Conservation (phyloP, 2,113 vertebrate genomes). For the Himantopus leucocephalus region DNA sequence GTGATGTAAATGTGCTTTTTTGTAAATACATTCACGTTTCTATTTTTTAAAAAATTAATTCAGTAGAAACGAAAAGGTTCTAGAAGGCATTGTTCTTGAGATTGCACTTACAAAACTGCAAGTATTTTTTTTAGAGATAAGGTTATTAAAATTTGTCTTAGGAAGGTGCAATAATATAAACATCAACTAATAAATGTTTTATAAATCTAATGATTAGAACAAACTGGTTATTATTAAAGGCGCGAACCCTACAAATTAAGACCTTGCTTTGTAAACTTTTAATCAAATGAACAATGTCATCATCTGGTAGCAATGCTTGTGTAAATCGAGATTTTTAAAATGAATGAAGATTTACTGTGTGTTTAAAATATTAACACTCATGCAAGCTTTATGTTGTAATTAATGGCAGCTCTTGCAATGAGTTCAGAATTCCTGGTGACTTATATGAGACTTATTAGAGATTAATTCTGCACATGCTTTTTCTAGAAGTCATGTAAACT, state of each 20-base stretch:
- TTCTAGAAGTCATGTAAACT: background rate
- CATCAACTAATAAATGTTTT: background rate
- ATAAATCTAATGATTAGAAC: background rate
- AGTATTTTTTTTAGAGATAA: background rate
- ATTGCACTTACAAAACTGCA: background rate
- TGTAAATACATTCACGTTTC: background rate
- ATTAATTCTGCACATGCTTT: background rate
- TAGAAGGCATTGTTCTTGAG: background rate
- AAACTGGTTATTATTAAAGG: background rate
- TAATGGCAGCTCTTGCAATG: background rate
- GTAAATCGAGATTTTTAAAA: background rate
- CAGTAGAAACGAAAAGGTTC: background rate
- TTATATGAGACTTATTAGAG: background rate
- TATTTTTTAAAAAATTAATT: background rate
- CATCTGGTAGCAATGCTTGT: background rate
- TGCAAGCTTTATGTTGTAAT: background rate
- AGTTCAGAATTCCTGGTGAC: background rate
- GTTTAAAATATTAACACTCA: background rate
- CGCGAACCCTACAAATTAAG: background rate
- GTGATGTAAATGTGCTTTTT: background rate
- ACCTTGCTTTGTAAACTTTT: background rate
- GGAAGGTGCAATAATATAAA: background rate
- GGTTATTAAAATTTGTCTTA: background rate
- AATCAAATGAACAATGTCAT: background rate
- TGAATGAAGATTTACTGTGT: background rate